phyloP scores from a whole-genome alignment of 2,888 invertebrate genomes.

The Drosophila neutralis region DNA sequence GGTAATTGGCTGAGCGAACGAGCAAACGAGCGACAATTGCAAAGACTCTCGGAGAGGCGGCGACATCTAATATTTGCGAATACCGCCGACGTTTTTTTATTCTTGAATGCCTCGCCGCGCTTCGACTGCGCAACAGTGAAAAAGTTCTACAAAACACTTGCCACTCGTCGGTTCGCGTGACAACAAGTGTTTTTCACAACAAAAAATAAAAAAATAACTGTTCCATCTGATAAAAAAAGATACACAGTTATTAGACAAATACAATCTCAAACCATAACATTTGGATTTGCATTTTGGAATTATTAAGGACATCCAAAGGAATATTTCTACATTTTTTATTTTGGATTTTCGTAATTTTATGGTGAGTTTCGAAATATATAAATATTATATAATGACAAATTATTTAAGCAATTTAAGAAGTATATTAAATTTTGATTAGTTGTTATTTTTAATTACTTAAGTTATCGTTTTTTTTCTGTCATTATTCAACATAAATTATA shows the following conservation, averaged over 20 bases:
- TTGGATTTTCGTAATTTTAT: constrained; percentile 52
- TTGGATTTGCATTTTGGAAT: constrained; percentile 36
- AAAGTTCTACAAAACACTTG: constrained; percentile 68
- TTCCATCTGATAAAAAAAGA: neutral
- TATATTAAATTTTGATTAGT: neutral
- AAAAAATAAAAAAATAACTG: neutral
- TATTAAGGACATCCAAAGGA: constrained; percentile 10
- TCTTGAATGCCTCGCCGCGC: constrained; percentile 9
- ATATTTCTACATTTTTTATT: constrained; percentile 18
- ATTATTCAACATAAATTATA: neutral
- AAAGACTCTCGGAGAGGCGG: constrained; percentile 5
- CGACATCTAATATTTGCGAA: constrained; percentile 38
- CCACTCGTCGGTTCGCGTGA: constrained; percentile 56
- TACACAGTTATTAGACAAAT: neutral
- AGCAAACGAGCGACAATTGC: constrained; percentile 50
- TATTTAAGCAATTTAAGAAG: neutral
- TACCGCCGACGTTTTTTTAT: constrained; percentile 21
- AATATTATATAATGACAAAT: neutral
- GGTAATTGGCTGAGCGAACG: constrained; percentile 53
- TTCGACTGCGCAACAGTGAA: constrained; percentile 51
- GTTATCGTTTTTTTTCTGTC: neutral
- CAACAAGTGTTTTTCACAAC: constrained; percentile 52
- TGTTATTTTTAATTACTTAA: neutral
- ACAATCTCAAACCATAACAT: neutral
- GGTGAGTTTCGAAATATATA: constrained; percentile 42